Base-by-base conservation (phyloP, 2,113 vertebrate species). In the Scomber colias region DNA sequence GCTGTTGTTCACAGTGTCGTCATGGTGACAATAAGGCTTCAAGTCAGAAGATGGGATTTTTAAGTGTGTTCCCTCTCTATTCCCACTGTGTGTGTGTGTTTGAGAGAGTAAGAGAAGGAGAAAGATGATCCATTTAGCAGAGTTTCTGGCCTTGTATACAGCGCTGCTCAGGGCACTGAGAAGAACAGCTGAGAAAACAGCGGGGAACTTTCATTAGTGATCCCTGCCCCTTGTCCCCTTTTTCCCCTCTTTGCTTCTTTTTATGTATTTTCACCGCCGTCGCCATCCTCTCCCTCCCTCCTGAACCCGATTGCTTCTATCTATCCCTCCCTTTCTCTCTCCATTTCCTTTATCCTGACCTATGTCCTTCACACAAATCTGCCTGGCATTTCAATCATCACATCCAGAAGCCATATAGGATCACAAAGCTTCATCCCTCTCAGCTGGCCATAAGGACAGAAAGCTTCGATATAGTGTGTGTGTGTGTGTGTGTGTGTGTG, bases 141-240 rank as follows among this genome's bases (percentile, higher is more conserved):
- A 65, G 50, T 82, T 79, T 74, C 51, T 66, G 81, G 63, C 31
- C 62, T 55, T 55, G 31, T 71, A 30, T 55, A 27, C 68, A 13
- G 61, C 17, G 11, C 70, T 76, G 62, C 69, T 82, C 54, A 24
- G 40, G 75, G 86, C 73, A 75, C 68, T 4, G 55, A 71, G 70
- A 65, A 53, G 67, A 85, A 85, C 87, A 89, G 85, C 87, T 90
- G 86, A 90, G 68, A 91, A 88, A 92, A 85, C 87, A 85, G 82
- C 87, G 81, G 81, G 82, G 72, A 70, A 71, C 77, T 86, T 89
- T 87, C 84, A 88, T 82, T 75, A 82, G 75, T 60, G 80, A 83
- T 77, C 72, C 57, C 53, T 83, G 75, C 51, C 67, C 79, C 62
- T 49, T 56, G n/a, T 67, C 77, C 70, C 71, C 55, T 31, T 49